Conservation (phyloP, 2,888 invertebrate genomes). For the Trichogramma evanescens region DNA sequence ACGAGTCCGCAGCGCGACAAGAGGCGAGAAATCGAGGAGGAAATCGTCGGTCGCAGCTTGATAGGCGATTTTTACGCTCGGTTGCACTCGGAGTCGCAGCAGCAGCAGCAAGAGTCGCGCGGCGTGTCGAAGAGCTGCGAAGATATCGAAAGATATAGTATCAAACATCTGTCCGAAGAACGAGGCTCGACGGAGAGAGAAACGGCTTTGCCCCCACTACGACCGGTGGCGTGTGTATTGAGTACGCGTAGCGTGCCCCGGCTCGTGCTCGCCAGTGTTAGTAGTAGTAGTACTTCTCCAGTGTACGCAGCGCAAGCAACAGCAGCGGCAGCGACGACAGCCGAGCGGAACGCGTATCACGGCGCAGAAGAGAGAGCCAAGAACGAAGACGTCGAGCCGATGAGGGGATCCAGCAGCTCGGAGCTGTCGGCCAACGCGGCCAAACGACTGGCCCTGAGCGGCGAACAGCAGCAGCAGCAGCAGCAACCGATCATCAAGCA, state of each 20-base stretch:
- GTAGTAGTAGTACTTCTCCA: background rate
- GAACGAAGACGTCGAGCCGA: slow-evolving; percentile 19
- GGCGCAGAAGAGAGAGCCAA: slow-evolving; percentile 13
- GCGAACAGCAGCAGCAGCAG: slow-evolving; percentile 10
- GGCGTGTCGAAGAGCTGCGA: slow-evolving; percentile 11
- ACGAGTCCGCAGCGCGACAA: background rate
- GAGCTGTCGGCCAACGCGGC: slow-evolving; percentile 38
- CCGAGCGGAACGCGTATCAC: slow-evolving; percentile 19
- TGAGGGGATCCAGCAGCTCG: slow-evolving; percentile 6
- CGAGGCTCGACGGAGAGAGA: background rate
- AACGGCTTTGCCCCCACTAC: too few species aligned
- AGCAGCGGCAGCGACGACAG: slow-evolving; percentile 23
- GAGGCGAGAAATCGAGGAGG: slow-evolving; percentile 1
- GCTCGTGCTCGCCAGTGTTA: too few species aligned
- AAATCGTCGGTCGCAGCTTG: slow-evolving; percentile 21
- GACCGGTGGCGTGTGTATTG: too few species aligned
- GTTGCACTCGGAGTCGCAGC: slow-evolving; percentile 19
- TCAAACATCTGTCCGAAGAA: background rate
- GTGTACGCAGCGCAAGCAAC: slow-evolving; percentile 8
- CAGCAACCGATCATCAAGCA: slow-evolving; percentile 23
- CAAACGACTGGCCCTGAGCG: slow-evolving; percentile 34
- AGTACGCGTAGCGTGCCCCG: too few species aligned
- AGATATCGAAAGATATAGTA: background rate
- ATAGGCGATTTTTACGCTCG: slow-evolving; percentile 32
- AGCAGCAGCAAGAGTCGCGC: background rate